Evolutionary conservation across 2,797 vertebrate species (phyloP).

Genomic region (Schizothorax lantsangensis): DNA sequence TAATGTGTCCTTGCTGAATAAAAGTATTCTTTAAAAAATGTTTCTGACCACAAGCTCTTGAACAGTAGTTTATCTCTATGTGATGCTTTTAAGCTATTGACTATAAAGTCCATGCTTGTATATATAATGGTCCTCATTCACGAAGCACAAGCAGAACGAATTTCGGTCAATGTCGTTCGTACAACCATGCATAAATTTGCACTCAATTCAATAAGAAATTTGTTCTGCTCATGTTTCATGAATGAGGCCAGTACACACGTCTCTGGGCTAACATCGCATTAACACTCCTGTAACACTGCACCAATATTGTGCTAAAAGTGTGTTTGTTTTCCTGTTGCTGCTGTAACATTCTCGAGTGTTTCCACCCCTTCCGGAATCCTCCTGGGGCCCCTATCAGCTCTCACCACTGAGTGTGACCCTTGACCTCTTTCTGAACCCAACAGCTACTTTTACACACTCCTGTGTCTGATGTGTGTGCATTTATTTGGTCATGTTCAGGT

Average conservation of each 20-base stretch:
- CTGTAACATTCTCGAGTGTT: conserved; percentile 16
- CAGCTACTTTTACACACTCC: not conserved
- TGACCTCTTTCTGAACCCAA: conserved; percentile 21
- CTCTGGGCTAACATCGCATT: not conserved
- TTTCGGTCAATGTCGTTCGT: not conserved
- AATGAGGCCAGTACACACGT: not conserved
- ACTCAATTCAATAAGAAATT: not conserved
- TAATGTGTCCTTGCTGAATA: not conserved
- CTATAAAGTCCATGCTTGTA: not conserved
- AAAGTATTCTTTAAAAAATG: not conserved
- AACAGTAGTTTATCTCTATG: not conserved
- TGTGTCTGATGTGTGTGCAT: not conserved
- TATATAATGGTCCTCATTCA: conserved; percentile 1
- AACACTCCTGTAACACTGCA: not conserved
- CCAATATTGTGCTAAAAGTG: not conserved
- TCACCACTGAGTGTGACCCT: conserved; percentile 14
- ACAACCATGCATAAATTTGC: not conserved
- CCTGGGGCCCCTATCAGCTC: conserved; percentile 29
- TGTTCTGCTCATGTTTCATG: conserved; percentile 13
- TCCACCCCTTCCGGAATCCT: conserved; percentile 21
- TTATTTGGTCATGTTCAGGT: conserved; percentile 3
- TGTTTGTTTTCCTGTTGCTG: conserved; percentile 1
- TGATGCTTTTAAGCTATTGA: not conserved
- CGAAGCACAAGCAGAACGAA: not conserved
- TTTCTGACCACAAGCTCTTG: not conserved